Evolutionary conservation across 2,113 vertebrate genomes (phyloP).

Genomic region (Heteronetta atricapilla): DNA sequence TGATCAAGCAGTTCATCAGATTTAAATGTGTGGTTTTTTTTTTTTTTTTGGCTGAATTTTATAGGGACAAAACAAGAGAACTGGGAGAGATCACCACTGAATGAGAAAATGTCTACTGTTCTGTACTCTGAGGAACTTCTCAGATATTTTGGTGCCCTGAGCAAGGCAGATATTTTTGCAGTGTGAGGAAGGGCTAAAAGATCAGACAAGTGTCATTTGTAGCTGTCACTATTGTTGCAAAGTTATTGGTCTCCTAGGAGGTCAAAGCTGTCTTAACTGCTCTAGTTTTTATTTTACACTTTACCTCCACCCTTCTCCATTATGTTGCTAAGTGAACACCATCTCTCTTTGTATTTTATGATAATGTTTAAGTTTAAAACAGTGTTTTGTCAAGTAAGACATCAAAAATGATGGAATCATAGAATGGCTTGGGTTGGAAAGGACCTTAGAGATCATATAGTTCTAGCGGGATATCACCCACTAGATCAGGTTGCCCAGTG

Average conservation of each 20-base stretch:
- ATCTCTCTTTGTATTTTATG: background rate
- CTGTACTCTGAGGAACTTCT: background rate
- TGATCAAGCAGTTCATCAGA: fast-evolving
- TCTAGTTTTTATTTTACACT: background rate
- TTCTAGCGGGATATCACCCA: too few relatives aligned
- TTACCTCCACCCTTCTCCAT: background rate
- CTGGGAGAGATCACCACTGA: background rate
- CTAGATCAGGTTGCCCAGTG: too few relatives aligned
- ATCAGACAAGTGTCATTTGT: background rate
- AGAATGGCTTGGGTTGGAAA: too few relatives aligned
- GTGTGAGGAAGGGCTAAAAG: background rate
- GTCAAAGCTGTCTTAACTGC: background rate
- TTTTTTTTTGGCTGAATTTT: background rate
- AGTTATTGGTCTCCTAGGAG: background rate
- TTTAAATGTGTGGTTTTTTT: background rate
- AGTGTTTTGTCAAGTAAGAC: background rate
- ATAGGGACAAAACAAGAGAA: background rate
- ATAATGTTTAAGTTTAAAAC: background rate
- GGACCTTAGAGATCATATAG: too few relatives aligned
- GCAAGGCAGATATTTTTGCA: background rate
- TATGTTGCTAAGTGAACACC: background rate
- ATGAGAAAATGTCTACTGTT: background rate
- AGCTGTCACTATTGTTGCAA: background rate
- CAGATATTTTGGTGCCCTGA: background rate
- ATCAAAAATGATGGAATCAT: too few relatives aligned